Base-by-base conservation (phyloP, 2,797 vertebrate genomes). In the Tachyglossus aculeatus region DNA sequence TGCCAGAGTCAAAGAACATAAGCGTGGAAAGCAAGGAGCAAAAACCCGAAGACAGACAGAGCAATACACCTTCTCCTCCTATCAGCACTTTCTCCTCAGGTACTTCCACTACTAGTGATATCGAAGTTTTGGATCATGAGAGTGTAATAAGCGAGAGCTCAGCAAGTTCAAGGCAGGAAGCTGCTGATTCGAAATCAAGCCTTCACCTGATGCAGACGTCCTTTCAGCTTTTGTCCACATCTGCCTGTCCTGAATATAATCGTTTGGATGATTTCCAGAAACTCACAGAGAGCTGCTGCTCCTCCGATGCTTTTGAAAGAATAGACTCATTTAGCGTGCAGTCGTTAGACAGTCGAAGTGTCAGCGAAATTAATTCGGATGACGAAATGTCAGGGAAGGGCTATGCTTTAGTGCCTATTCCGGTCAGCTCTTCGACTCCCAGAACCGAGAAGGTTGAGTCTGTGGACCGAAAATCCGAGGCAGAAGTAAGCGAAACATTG, bases 81-180 rank as follows among this genome's bases (percentile, higher is more conserved):
- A 89, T 96, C 56, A 98, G 98, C 65, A 96, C 96, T 67, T 99
- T 99, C 84, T 99, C 98, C 19, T 99, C 98, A 0, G 98, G 98
- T 72, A 99, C 98, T 11, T 99, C 98, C 32, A 99, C 97, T 34
- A 99, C 98, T 15, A 99, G 98, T 72, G 98, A 99, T 56, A 99
- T 99, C 71, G 98, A 99, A 88, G 98, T 99, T 67, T 91, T 99
- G 64, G 98, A 99, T 87, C 98, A 99, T 0, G 98, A 99, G 73
- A 99, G 98, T 36, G 97, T 99, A 53, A 90, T 98, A 81, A 99
- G 98, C n/a, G 98, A 99, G 90, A 99, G 97, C 87, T 99, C 98
- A 0, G 97, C 94, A 25, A 96, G 98, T 72, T 99, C 98, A 5
- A 93, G 98, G 64, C 98, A 98, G 78, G 98, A 98, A 84, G 93